phyloP scores from a whole-genome alignment of 2,888 invertebrate genomes.

The Phlogophora meticulosa region DNA sequence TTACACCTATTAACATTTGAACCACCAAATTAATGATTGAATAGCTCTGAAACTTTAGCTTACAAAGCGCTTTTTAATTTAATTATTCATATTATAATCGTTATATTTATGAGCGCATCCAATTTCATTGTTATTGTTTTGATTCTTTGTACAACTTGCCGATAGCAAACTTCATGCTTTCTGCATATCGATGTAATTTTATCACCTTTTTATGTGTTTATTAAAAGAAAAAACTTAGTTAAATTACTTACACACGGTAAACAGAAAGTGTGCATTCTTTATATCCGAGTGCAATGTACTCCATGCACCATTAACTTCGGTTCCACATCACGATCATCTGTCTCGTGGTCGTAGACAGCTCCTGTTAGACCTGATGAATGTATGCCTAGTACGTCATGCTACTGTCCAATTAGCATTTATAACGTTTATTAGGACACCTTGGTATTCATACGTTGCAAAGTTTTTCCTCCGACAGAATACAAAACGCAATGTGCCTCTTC shows the following conservation, averaged over 20 bases:
- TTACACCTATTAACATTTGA: conserved; percentile 29
- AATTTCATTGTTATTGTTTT: conserved; percentile 38
- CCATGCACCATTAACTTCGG: conserved; percentile 86
- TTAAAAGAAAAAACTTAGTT: conserved; percentile 51
- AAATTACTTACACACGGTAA: conserved; percentile 53
- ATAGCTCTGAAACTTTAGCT: conserved; percentile 3
- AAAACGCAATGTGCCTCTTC: conserved; percentile 36
- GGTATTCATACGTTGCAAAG: conserved; percentile 46
- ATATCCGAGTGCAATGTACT: conserved; percentile 81
- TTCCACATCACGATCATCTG: conserved; percentile 77
- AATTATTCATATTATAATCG: background rate
- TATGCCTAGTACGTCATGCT: conserved; percentile 50
- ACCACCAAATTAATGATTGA: background rate
- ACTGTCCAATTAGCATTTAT: conserved; percentile 66
- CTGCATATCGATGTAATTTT: conserved; percentile 49
- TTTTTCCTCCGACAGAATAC: conserved; percentile 50
- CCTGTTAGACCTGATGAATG: conserved; percentile 59
- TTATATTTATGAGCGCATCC: conserved; percentile 4
- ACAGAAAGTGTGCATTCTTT: conserved; percentile 76
- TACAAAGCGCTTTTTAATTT: background rate
- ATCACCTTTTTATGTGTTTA: conserved; percentile 44
- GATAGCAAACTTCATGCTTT: conserved; percentile 58
- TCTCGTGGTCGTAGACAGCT: conserved; percentile 58
- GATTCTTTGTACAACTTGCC: conserved; percentile 15
- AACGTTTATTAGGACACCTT: conserved; percentile 61